Base-by-base conservation (phyloP, 2,888 invertebrate species). In the Crossocerus cetratus region DNA sequence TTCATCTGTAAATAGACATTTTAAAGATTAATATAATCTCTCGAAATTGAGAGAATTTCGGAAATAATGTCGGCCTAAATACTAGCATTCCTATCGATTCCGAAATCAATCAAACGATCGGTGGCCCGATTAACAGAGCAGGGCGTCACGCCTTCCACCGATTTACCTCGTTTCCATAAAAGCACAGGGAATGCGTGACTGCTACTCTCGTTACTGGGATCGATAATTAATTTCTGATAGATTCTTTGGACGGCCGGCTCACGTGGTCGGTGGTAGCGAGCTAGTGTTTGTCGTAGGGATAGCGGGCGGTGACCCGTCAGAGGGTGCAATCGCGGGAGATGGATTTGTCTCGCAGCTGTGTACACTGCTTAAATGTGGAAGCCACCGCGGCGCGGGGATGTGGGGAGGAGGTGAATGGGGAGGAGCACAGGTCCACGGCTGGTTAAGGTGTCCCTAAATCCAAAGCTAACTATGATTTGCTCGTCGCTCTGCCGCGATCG, bases 301-400 rank as follows among this genome's bases (percentile, higher is more conserved):
- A 67, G 73, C 65, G 74, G 57, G 65, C 55, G 76, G 65, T 69
- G 76, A 77, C 79, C 81, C 82, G 83, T 81, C 84, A 81, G 74
- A 56, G 84, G 83, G 83, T 74, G 77, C 69, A 75, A 59, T 49
- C 81, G 72, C 73, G 74, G 78, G 84, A 87, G 86, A 88, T 86
- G 86, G 87, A 89, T 89, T 88, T 87, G 87, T 87, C 77, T 84
- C 82, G 87, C 89, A 89, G 90, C 90, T 90, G 89, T 89, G 89
- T 89, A 90, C 85, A 90, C 89, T 83, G 81, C 82, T 87, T 88
- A 88, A 32, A 88, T 86, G 84, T 86, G 83, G 80, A 75, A 83
- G 77, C 80, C 77, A 78, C 69, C 74, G 76, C 71, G 69, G 45
- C 76, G 42, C 74, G 77, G 78, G 81, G 75, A 81, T 78, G 80